These are phyloP conservation scores for Fulmarus glacialis DNA, from an alignment of 2,113 vertebrate species.

Conservation along the genomic window DNA sequence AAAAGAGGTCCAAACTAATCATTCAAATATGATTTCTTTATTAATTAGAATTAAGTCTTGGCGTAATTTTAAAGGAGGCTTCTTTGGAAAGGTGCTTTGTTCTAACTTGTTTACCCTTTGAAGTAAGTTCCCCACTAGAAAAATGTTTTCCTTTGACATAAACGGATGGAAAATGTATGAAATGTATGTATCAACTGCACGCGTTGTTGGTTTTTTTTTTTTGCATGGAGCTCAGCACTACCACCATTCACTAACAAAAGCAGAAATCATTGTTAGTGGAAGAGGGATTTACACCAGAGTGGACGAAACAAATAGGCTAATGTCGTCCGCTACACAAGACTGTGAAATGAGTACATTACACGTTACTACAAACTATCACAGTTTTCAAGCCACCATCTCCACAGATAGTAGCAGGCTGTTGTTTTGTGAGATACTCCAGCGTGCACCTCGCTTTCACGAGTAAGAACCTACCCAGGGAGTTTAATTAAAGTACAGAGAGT, in stretches of 20 bases:
- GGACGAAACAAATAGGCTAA: not conserved
- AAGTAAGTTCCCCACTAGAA: not conserved
- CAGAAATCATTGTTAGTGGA: not conserved
- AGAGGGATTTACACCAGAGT: not conserved
- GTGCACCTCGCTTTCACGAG: not conserved
- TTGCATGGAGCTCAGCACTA: not conserved
- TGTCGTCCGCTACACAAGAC: not conserved
- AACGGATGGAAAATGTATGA: not conserved
- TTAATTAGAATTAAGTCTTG: not conserved
- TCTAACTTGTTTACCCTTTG: not conserved
- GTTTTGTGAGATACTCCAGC: not conserved
- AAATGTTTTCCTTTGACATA: not conserved
- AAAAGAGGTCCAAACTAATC: not conserved
- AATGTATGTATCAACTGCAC: not conserved
- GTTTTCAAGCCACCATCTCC: not conserved
- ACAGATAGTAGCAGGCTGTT: not conserved
- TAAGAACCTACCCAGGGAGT: not conserved
- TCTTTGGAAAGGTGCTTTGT: not conserved
- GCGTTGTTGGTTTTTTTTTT: not conserved
- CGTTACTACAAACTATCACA: not conserved
- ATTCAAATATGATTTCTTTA: not conserved
- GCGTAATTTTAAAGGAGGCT: not conserved
- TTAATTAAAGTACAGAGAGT: not conserved
- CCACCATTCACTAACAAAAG: not conserved
- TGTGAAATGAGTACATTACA: not conserved